These are phyloP conservation scores for Epirrhoe alternata DNA, from an alignment of 2,888 invertebrate species.

Conservation along the genomic window DNA sequence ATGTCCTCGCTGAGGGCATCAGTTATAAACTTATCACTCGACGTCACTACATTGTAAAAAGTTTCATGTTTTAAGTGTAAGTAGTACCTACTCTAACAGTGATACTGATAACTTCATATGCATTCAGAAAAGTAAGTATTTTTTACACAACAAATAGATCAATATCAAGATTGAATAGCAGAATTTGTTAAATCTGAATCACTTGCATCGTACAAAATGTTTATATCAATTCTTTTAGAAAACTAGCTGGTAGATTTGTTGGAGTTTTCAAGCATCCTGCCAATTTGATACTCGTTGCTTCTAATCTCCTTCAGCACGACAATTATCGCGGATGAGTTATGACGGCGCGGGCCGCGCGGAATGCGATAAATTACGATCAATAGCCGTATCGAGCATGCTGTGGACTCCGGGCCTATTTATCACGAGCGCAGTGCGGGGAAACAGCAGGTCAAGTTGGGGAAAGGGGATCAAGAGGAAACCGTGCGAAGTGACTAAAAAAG, in stretches of 20 bases:
- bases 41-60: too few species aligned
- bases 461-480: neutral
- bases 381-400: constrained; percentile 34
- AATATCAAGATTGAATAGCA: neutral
- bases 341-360: constrained; percentile 33
- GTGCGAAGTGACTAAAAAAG: neutral
- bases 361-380: constrained; percentile 44
- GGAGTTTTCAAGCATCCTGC: constrained; percentile 9
- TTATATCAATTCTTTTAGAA: neutral
- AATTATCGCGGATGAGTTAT: constrained; percentile 45
- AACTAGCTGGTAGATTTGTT: neutral
- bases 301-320: constrained; percentile 40
- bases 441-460: constrained; percentile 10
- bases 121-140: too few species aligned
- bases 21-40: too few species aligned
- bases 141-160: too few species aligned
- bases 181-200: neutral
- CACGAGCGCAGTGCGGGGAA: constrained; percentile 13
- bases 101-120: too few species aligned
- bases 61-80: too few species aligned
- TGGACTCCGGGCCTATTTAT: constrained; percentile 21
- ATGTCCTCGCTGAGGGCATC: too few species aligned
- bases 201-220: neutral
- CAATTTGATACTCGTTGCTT: constrained; percentile 30
- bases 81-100: too few species aligned